Evolutionary conservation across 2,797 vertebrate genomes (phyloP).

Genomic region (Liasis olivaceus): DNA sequence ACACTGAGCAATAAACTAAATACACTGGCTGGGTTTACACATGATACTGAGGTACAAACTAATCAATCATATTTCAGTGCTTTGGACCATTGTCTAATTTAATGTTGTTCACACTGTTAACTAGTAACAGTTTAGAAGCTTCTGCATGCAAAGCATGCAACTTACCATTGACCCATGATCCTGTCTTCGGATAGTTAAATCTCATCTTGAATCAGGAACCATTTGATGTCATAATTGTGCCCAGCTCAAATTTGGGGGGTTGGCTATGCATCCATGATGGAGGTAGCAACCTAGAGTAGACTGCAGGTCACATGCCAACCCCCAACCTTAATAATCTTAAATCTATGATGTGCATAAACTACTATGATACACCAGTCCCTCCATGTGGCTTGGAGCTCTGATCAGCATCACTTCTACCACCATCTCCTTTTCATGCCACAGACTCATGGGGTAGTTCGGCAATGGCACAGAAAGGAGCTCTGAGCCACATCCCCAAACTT

Average conservation of each 20-base stretch:
- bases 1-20: not conserved
- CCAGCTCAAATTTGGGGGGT: not conserved
- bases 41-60: not conserved
- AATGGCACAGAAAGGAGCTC: not conserved
- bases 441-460: not conserved
- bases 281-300: not conserved
- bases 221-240: not conserved
- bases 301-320: not conserved
- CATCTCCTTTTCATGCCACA: not conserved
- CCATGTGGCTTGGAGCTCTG: not conserved
- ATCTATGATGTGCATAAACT: not conserved
- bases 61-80: not conserved
- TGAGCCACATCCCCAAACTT: not conserved
- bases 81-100: not conserved
- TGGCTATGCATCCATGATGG: not conserved
- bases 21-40: not conserved
- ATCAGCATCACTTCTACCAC: not conserved
- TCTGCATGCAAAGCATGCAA: not conserved
- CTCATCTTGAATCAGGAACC: not conserved
- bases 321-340: not conserved
- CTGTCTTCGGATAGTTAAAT: not conserved
- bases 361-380: not conserved
- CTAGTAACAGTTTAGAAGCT: not conserved
- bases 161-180: not conserved
- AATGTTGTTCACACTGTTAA: not conserved